Evolutionary conservation across 2,113 vertebrate species (phyloP).

Genomic region (Propithecus coquereli): DNA sequence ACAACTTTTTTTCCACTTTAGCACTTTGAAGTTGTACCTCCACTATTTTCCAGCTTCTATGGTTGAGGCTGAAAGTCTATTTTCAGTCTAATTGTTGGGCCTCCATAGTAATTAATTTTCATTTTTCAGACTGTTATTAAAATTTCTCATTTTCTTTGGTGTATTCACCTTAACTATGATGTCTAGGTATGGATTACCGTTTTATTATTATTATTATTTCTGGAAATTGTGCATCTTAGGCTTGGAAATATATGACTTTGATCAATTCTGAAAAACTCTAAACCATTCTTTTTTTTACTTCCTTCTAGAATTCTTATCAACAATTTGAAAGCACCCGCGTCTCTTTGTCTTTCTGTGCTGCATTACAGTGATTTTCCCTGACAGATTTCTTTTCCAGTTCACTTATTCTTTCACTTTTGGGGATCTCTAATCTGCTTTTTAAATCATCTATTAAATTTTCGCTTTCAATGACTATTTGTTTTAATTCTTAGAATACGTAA

Average conservation of each 20-base stretch:
- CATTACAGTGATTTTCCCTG: rapidly evolving
- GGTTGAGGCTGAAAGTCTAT: background rate
- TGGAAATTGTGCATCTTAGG: background rate
- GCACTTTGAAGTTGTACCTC: background rate
- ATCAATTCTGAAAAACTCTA: background rate
- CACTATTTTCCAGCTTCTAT: background rate
- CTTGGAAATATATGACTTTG: background rate
- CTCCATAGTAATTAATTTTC: background rate
- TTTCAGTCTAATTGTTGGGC: background rate
- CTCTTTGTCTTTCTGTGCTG: background rate
- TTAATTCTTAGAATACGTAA: background rate
- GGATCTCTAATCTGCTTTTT: background rate
- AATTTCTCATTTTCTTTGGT: background rate
- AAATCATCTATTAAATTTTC: background rate
- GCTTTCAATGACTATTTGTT: background rate
- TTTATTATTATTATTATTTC: background rate
- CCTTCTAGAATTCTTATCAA: background rate
- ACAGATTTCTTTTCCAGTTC: background rate
- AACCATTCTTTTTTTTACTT: background rate
- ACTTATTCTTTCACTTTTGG: background rate
- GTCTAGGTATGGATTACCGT: background rate
- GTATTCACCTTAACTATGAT: background rate
- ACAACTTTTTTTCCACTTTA: background rate
- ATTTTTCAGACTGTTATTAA: background rate
- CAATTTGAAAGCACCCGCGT: background rate